These are phyloP conservation scores for Dermolepida albohirtum DNA, from an alignment of 2,888 invertebrate genomes.

Conservation along the genomic window DNA sequence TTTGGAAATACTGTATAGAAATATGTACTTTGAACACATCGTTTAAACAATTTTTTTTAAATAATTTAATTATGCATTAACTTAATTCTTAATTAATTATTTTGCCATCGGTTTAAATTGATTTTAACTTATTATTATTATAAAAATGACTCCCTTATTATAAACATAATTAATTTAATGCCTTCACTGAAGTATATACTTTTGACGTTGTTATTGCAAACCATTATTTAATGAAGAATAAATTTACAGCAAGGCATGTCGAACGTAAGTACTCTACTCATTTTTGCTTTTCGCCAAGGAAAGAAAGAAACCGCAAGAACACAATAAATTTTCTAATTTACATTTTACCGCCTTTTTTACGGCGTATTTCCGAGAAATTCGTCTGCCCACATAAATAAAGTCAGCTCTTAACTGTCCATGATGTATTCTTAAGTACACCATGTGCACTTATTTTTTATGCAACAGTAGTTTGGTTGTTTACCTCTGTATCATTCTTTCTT, in stretches of 20 bases:
- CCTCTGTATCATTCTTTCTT: conserved; percentile 3
- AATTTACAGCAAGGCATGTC: conserved; percentile 14
- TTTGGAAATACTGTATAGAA: no score
- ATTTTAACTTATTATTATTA: no score
- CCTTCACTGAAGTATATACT: no score
- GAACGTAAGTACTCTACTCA: conserved; percentile 1
- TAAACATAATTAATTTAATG: no score
- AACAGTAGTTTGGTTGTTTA: conserved; percentile 13
- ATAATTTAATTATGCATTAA: no score
- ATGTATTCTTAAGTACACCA: conserved; percentile 24
- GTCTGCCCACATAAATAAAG: conserved; percentile 40
- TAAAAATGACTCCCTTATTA: no score
- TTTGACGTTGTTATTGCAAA: no score
- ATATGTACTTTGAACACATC: no score
- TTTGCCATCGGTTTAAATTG: no score
- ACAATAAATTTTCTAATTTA: conserved; percentile 38
- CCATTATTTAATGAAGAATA: conserved; percentile 27
- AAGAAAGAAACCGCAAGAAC: conserved; percentile 37
- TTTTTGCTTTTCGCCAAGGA: conserved; percentile 24
- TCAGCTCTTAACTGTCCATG: conserved; percentile 27
- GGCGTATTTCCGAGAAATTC: conserved; percentile 38
- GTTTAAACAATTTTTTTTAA: no score
- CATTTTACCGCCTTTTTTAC: conserved; percentile 38
- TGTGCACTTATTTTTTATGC: conserved; percentile 27
- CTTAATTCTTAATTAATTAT: no score